Conservation (phyloP, 2,888 invertebrate genomes). For the Chrysolina haemoptera region DNA sequence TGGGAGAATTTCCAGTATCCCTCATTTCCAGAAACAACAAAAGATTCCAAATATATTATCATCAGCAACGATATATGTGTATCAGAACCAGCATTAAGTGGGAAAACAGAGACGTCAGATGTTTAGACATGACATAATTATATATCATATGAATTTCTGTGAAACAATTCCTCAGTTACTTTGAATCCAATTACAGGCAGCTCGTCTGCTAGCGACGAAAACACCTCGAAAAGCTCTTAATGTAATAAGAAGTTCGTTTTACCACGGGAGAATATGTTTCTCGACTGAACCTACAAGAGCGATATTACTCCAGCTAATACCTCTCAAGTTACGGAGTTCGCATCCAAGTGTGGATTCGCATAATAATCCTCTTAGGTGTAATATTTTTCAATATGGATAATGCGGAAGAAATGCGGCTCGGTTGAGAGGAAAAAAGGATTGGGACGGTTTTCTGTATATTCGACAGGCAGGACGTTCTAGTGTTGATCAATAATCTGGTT, state of each 20-base stretch:
- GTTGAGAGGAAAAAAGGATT: not conserved
- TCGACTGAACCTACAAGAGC: not conserved
- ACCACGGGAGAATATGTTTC: conserved; percentile 12
- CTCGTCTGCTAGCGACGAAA: conserved; percentile 8
- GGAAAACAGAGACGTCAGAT: not conserved
- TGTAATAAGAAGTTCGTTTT: conserved; percentile 1
- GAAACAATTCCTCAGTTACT: not conserved
- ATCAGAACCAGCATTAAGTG: not conserved
- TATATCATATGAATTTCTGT: conserved; percentile 5
- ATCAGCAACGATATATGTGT: not conserved
- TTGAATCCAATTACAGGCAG: conserved; percentile 7
- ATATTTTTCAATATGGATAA: not conserved
- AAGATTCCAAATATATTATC: too few species aligned
- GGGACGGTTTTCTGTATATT: not conserved
- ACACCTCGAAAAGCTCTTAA: conserved; percentile 11
- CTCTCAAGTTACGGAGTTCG: conserved; percentile 4
- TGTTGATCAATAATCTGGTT: not conserved
- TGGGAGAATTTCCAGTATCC: too few species aligned
- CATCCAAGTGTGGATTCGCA: not conserved
- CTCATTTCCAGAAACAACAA: too few species aligned
- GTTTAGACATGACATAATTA: not conserved
- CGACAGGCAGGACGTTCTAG: not conserved
- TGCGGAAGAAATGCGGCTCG: not conserved
- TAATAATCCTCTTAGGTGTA: conserved; percentile 2
- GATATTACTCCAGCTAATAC: conserved; percentile 7